Evolutionary conservation across 2,888 invertebrate genomes (phyloP), one percentile per base, ranked within the genome.

Genomic region (Hirtodrosophila duncani): DNA sequence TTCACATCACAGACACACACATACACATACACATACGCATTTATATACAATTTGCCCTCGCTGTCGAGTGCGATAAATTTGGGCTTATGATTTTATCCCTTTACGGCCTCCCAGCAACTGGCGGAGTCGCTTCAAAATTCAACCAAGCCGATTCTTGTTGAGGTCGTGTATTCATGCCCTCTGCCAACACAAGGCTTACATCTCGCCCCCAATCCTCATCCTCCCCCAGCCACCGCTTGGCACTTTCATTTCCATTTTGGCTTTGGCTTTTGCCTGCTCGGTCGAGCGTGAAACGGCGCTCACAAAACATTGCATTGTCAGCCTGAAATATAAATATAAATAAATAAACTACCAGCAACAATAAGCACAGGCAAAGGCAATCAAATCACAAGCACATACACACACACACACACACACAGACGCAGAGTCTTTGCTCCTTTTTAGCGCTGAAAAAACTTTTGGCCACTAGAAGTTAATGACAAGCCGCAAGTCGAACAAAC

Each of bases 61-160:
- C 57, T 59, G 67, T 61, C 46, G 65, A 63, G 77, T 79, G 75
- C 68, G 68, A 75, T 79, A 75, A 75, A 72, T 75, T 79, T 56
- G 61, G 69, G 77, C 72, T 75, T 75, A 75, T 79, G 67, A 75
- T 79, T 75, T 79, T 67, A 75, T 75, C 58, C 58, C 36, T 58
- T 63, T 58, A 46, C 68, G 66, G 59, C 58, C 62, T 66, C 52
- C 45, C 29, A 24, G 16, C 21, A 21, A n/a, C 17, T 3, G n/a
- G 26, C 38, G 20, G n/a, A 8, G 16, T 16, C 36, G 31, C 31
- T 3, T 17, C 17, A 17, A 9, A n/a, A n/a, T n/a, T n/a, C 30
- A 43, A 20, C 53, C 53, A 38, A 55, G 53, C 53, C 45, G 37
- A 53, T 55, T 44, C 53, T 55, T 45, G n/a, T n/a, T n/a, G n/a